phyloP scores from a whole-genome alignment of 2,888 invertebrate species.

The Incurvaria masculella region DNA sequence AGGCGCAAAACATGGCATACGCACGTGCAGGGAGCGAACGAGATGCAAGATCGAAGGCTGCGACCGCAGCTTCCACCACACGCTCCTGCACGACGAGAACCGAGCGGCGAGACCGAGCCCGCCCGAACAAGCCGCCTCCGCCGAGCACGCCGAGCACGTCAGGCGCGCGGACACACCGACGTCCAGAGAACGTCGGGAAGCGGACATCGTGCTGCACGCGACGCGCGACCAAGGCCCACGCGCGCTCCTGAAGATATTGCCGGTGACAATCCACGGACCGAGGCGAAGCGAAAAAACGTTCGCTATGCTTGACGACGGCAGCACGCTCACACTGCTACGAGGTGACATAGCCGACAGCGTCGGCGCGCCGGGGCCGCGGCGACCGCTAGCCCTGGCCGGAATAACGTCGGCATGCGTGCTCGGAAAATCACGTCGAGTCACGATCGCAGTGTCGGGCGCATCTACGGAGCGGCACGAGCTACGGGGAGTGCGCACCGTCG shows the following conservation, averaged over 20 bases:
- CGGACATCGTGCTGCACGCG: not conserved
- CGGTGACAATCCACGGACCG: slow-evolving; percentile 13
- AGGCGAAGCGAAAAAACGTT: slow-evolving; percentile 6
- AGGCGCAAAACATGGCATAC: not conserved
- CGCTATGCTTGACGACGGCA: slow-evolving; percentile 14
- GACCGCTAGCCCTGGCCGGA: too few species aligned
- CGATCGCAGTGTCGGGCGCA: too few species aligned
- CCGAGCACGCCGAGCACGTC: too few species aligned
- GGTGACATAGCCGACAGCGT: slow-evolving; percentile 6
- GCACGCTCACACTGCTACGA: slow-evolving; percentile 12
- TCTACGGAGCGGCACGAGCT: not conserved
- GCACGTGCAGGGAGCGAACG: not conserved
- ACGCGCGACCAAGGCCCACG: too few species aligned
- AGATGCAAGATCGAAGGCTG: not conserved
- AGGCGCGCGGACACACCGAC: too few species aligned
- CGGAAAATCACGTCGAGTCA: too few species aligned
- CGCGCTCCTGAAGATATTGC: slow-evolving; percentile 14
- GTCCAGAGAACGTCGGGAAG: too few species aligned
- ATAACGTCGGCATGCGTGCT: too few species aligned
- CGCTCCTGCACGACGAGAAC: not conserved
- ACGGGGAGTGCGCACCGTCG: not conserved
- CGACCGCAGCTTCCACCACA: not conserved
- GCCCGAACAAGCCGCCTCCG: too few species aligned
- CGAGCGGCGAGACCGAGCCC: too few species aligned
- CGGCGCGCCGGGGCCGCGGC: not conserved